Evolutionary conservation across 1,140 invertebrate genomes (phyloP), one percentile per base, ranked within the genome.

Genomic region (Akabosia matsudoensis): DNA sequence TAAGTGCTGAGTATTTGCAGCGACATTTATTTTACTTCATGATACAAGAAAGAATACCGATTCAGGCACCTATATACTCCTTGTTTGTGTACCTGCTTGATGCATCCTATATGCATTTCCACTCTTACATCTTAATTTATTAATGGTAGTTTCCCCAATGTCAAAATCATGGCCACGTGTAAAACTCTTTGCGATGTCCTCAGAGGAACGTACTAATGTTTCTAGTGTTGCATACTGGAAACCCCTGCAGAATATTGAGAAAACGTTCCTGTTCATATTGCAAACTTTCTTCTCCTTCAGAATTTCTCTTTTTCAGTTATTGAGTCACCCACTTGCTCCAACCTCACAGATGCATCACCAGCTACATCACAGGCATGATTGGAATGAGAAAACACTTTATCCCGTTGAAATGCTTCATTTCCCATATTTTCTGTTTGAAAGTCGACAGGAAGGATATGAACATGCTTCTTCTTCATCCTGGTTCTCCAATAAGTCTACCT

Each of bases 321-420:
- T 67, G 61, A 67, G 7, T 67, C 61, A 31, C 61, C 61, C 61
- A 31, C 61, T 22, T 7, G 30, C 24, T 16, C 30, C 61, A 67
- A 7, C 31, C 61, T 56, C 54, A 56, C 61, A 67, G 28, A 67
- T 28, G 31, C 61, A 67, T 67, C 61, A 67, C 61, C 28, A 67
- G 61, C 28, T 30, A 67, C 61, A 67, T 24, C 4, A 67, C 13
- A 22, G n/a, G 30, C 30, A 28, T 30, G 24, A 31, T 30, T 67
- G 24, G 61, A 31, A 67, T 30, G 24, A 24, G 10, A 67, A 67
- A 67, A 67, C 28, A 30, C 61, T 31, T 67, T 67, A 30, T 24
- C 61, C 61, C 61, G 61, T 67, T 67, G 61, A 67, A 67, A 67
- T 67, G 28, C 61, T 67, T 67, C 61, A 67, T 67, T 67, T 67